Evolutionary conservation across 2,113 vertebrate genomes (phyloP).

Genomic region (Nycticryphes semicollaris): DNA sequence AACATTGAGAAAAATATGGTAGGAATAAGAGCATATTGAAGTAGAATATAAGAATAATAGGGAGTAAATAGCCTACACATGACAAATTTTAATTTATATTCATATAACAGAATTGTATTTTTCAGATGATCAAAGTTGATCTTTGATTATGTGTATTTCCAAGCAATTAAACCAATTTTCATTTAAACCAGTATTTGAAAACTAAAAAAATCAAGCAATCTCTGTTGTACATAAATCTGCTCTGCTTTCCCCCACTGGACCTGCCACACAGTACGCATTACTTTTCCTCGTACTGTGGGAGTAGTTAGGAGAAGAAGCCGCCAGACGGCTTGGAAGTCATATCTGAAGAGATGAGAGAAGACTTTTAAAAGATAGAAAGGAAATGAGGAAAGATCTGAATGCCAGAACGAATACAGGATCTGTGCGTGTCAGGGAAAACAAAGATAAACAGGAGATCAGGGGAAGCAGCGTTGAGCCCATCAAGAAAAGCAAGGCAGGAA

Average conservation of each 20-base stretch:
- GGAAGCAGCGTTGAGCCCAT: constrained; percentile 46
- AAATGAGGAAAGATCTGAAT: constrained; percentile 51
- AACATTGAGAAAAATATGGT: neutral
- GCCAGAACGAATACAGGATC: constrained; percentile 51
- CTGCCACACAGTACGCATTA: neutral
- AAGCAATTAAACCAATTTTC: neutral
- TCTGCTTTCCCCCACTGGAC: neutral
- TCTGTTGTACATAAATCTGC: neutral
- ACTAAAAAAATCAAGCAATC: neutral
- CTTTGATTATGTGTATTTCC: neutral
- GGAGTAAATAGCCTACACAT: neutral
- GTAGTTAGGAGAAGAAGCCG: neutral
- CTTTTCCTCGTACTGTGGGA: neutral
- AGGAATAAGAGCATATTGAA: neutral
- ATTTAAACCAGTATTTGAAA: neutral
- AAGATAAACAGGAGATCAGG: constrained; percentile 56
- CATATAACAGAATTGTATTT: neutral
- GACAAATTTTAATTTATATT: neutral
- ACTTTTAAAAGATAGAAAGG: constrained; percentile 58
- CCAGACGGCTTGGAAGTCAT: constrained; percentile 50
- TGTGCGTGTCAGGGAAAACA: constrained; percentile 47
- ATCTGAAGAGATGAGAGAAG: constrained; percentile 52
- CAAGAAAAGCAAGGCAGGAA: constrained; percentile 54
- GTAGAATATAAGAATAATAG: neutral
- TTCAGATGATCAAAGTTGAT: neutral